Percentiles rank a stretch among this genome's conserved stretches.
Evolutionary conservation across 2,888 invertebrate species (phyloP).

Genomic region (Thymelicus sylvestris): DNA sequence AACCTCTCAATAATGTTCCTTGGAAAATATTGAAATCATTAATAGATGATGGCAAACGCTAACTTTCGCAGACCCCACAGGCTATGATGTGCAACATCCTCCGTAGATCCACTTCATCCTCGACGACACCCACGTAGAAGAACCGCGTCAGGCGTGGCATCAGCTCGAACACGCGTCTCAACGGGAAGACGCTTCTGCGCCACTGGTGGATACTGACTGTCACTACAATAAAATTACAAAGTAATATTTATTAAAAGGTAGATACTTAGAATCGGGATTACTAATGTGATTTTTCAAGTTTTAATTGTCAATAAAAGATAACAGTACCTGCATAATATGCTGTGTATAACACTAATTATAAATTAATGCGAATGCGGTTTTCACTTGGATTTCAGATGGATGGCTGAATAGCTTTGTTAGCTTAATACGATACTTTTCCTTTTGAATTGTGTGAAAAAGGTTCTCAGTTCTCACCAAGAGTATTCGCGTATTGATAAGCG

Average conservation of each 20-base stretch:
- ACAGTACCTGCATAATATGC: too few relatives aligned
- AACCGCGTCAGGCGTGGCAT: conserved; percentile 66
- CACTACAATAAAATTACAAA: conserved; percentile 49
- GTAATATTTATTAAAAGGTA: too few relatives aligned
- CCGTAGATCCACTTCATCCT: conserved; percentile 62
- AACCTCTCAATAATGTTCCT: too few relatives aligned
- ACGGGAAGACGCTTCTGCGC: conserved; percentile 61
- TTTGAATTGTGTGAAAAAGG: background rate
- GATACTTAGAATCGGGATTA: too few relatives aligned
- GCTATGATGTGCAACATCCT: conserved; percentile 61
- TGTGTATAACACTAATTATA: too few relatives aligned
- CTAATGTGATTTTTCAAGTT: too few relatives aligned
- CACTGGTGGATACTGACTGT: conserved; percentile 73
- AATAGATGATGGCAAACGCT: conserved; percentile 43
- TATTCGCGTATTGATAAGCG: conserved; percentile 59
- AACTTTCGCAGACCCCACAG: conserved; percentile 69
- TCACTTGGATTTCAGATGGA: too few relatives aligned
- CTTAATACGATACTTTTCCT: too few relatives aligned
- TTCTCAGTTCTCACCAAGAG: conserved; percentile 53
- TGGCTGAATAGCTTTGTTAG: too few relatives aligned
- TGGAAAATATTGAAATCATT: too few relatives aligned
- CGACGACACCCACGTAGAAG: conserved; percentile 58
- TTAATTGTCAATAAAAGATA: too few relatives aligned
- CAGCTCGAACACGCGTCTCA: conserved; percentile 64
- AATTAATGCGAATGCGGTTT: too few relatives aligned